Evolutionary conservation across 2,113 vertebrate genomes (phyloP), one percentile per base, ranked within the genome.

Genomic region (Prietella phreatophila): DNA sequence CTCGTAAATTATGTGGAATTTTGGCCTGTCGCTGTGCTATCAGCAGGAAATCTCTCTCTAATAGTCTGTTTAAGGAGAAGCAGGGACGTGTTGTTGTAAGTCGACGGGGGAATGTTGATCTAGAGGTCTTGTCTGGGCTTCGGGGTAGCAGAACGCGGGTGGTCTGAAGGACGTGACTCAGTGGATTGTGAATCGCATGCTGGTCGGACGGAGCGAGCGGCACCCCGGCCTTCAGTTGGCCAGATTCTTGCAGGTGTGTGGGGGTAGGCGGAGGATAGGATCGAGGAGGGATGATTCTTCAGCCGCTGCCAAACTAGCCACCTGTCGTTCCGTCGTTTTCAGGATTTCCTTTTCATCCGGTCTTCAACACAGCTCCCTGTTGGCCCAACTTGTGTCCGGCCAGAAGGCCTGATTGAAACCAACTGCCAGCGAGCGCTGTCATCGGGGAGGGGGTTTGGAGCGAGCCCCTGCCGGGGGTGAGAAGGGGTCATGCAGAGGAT

Each of bases 291-390:
- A 86, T n/a, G 56, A 47, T 61, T 63, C 80, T 86, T 89, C 47
- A 87, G 82, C 76, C 84, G 30, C 83, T 88, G 88, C 86, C 92
- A 91, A 87, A 89, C 83, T 50, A 92, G 91, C 92, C 93, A 93
- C 93, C 93, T 93, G 93, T 93, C 89, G 84, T 92, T 92, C 90
- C 88, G 78, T 88, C 84, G 88, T 91, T 92, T 93, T 92, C 91
- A 93, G 91, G 92, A 91, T 92, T 93, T 93, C 91, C 92, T 93
- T 90, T 93, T 93, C 90, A 93, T 93, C 92, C 92, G 91, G 92
- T 92, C 89, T 92, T 92, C 91, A 92, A 87, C 88, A 86, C 88
- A 82, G 85, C 91, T 93, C 92, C 93, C 93, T 91, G 88, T 92
- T 83, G 90, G 91, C 89, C 87, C 88, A 89, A 85, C 53, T 80